A percentile compares a stretch with the other conserved stretches of the same genome.
phyloP scores from a whole-genome alignment of 2,888 invertebrate species.

The Pseudolycoriella hygida region DNA sequence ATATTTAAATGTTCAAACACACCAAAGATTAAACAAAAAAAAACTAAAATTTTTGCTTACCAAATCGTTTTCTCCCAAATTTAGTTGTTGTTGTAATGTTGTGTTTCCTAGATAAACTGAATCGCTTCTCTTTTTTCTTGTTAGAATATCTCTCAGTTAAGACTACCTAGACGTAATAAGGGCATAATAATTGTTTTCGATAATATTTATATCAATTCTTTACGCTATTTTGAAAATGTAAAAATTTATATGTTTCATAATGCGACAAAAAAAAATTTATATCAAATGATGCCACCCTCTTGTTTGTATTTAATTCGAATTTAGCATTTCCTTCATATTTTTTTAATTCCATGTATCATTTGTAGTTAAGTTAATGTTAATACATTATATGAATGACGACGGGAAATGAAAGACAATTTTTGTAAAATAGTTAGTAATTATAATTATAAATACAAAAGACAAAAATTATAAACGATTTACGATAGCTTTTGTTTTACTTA shows the following conservation, averaged over 20 bases:
- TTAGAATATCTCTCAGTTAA: too few species aligned
- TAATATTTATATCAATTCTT: background rate
- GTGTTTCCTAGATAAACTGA: too few species aligned
- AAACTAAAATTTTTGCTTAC: too few species aligned
- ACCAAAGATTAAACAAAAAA: too few species aligned
- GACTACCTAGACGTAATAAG: too few species aligned
- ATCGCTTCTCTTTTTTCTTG: too few species aligned
- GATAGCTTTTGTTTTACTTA: too few species aligned
- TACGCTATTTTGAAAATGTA: background rate
- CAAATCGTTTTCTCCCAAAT: too few species aligned
- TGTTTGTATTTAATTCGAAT: too few species aligned
- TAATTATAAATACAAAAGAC: background rate
- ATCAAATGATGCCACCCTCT: background rate
- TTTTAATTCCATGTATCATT: background rate
- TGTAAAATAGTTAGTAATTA: conserved; percentile 1
- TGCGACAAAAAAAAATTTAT: background rate
- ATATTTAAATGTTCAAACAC: too few species aligned
- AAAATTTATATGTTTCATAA: background rate
- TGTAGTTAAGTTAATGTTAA: conserved; percentile 1
- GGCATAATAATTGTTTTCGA: background rate
- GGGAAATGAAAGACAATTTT: background rate
- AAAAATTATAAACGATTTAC: conserved; percentile 1
- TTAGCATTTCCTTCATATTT: background rate
- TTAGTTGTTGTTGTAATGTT: too few species aligned
- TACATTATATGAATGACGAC: background rate